Evolutionary conservation across 2,888 invertebrate species (phyloP), one percentile per base, ranked within the genome.

Genomic region (Labia minor): DNA sequence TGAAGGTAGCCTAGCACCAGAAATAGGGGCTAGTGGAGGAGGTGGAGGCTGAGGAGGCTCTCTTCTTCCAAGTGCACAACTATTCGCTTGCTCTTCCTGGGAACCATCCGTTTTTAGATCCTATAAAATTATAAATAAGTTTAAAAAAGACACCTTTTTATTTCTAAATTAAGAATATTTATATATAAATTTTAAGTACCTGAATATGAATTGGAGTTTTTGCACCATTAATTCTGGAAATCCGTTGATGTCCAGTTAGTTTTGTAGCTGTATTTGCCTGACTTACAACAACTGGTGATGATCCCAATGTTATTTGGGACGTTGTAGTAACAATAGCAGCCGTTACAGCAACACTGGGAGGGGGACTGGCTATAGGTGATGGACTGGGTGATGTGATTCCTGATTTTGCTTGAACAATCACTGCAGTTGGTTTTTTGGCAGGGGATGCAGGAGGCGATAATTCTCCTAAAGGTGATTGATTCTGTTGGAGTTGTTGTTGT

Each of bases 31-130:
- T 70, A 80, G 74, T 61, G 78, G 78, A 18, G 82, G 81, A 67
- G 82, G 81, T 63, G 78, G 79, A 6, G 79, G 79, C 69, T 79
- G 79, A 6, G 79, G 78, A 1, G 79, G 78, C 72, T 79, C 79
- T 67, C 77, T 74, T 68, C 78, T 76, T 19, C 76, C 77, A 68
- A 77, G 77, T 16, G 74, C 71, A 37, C 62, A 49, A 14, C 6
- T 49, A 49, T 49, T 49, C 8, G 49, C 2, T 49, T 49, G 49
- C 16, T 49, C 49, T 49, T 49, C 49, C 16, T 49, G 49, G 16
- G 49, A 49, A 14, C 14, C 49, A 3, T 49, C 49, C 4, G 49
- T 8, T 49, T 49, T 49, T 16, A 49, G 2, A 49, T 49, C 49
- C 49, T 49, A 14, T 3, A 49, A 49, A 49, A n/a, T n/a, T n/a